Conservation (phyloP, 92 coral and sea anemone species). For the Blastomussa wellsi region DNA sequence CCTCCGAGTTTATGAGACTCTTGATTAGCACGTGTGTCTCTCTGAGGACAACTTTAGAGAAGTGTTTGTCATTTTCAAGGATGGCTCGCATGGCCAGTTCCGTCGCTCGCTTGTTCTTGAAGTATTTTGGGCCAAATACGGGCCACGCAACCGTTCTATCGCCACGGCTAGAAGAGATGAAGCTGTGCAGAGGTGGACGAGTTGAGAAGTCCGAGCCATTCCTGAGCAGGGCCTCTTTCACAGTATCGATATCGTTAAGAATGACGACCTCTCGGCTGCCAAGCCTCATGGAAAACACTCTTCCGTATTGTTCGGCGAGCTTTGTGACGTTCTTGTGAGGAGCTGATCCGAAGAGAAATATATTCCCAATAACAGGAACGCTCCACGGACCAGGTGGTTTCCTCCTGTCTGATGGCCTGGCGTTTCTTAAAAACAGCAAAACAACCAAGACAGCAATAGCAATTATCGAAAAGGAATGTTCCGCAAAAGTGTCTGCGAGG, state of each 20-base stretch:
- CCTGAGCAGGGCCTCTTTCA: slow-evolving; percentile 91
- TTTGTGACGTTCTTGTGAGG: slow-evolving; percentile 90
- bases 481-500: slow-evolving; percentile 17
- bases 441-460: slow-evolving; percentile 44
- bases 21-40: slow-evolving; percentile 72
- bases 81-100: slow-evolving; percentile 86
- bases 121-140: slow-evolving; percentile 80
- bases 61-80: slow-evolving; percentile 67
- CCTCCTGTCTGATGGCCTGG: not conserved
- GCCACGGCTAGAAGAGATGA: slow-evolving; percentile 78
- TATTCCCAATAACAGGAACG: slow-evolving; percentile 87
- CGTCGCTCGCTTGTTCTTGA: slow-evolving; percentile 80
- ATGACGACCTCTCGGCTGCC: slow-evolving; percentile 91
- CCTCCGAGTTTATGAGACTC: slow-evolving; percentile 65
- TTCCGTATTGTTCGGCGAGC: slow-evolving; percentile 87
- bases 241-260: slow-evolving; percentile 83
- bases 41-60: slow-evolving; percentile 60
- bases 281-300: slow-evolving; percentile 86
- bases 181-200: slow-evolving; percentile 91
- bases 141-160: slow-evolving; percentile 90
- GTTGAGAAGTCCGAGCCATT: slow-evolving; percentile 87
- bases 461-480: slow-evolving; percentile 23
- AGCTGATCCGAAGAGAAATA: slow-evolving; percentile 85
- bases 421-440: slow-evolving; percentile 21
- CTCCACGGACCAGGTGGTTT: slow-evolving; percentile 95